phyloP scores from a whole-genome alignment of 2,113 vertebrate genomes.

The Oostethus manadensis region DNA sequence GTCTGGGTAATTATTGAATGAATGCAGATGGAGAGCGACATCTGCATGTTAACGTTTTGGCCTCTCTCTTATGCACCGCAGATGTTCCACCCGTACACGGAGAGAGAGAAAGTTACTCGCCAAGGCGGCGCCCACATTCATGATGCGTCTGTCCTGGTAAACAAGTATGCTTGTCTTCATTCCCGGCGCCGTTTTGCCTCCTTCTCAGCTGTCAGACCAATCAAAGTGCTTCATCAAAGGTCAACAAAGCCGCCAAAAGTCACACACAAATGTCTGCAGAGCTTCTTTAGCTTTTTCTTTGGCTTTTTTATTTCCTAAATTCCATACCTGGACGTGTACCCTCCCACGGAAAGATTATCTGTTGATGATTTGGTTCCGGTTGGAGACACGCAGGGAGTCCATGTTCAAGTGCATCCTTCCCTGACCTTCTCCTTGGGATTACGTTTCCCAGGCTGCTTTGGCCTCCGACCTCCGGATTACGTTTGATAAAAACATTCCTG shows the following conservation, averaged over 20 bases:
- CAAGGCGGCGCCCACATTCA: conserved; percentile 51
- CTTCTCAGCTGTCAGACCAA: no score
- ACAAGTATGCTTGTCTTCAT: background rate
- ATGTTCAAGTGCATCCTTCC: conserved; percentile 31
- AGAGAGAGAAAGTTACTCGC: conserved; percentile 46
- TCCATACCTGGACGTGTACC: no score
- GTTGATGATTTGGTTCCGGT: conserved; percentile 55
- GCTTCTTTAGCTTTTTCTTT: no score
- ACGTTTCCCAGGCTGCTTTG: conserved; percentile 62
- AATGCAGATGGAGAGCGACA: conserved; percentile 75
- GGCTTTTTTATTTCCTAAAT: no score
- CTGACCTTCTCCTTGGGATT: conserved; percentile 73
- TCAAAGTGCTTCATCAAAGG: no score
- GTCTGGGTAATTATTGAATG: conserved; percentile 77
- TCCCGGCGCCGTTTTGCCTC: no score
- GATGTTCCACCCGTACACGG: conserved; percentile 70
- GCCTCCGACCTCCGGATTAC: conserved; percentile 70
- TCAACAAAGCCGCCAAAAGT: no score
- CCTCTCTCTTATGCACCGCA: conserved; percentile 72
- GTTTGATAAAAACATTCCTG: conserved; percentile 75
- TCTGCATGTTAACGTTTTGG: conserved; percentile 77
- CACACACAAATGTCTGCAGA: no score
- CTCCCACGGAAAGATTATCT: no score
- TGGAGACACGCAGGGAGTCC: conserved; percentile 32
- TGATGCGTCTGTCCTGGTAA: conserved; percentile 28